Conservation (phyloP, 2,797 vertebrate species). For the Sebastes matsubarae region DNA sequence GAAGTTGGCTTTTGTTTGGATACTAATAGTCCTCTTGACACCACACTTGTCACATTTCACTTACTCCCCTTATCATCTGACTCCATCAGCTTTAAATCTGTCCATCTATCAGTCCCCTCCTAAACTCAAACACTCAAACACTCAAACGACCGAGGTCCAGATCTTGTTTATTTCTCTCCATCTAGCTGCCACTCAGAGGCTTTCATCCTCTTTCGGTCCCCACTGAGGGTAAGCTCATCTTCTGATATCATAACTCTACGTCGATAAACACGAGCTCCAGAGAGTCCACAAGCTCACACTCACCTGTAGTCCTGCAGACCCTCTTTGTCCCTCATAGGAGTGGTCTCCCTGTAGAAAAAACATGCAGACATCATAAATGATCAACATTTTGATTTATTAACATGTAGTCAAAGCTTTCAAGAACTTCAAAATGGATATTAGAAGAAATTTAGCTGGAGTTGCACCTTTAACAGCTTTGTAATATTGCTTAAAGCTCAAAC, state of each 20-base stretch:
- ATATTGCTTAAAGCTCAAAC: background rate
- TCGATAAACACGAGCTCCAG: background rate
- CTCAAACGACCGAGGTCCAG: background rate
- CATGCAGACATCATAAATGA: background rate
- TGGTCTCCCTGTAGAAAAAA: constrained; percentile 82
- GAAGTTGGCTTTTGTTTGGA: constrained; percentile 18
- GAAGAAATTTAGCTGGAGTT: background rate
- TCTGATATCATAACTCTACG: background rate
- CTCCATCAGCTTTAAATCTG: constrained; percentile 34
- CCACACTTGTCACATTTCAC: constrained; percentile 33
- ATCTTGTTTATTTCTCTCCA: constrained; percentile 21
- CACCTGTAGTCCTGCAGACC: constrained; percentile 98
- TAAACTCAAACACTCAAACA: background rate
- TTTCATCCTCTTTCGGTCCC: background rate
- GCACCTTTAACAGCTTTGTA: background rate
- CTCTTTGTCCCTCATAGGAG: constrained; percentile 98
- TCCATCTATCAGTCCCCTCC: constrained; percentile 6
- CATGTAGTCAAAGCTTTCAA: background rate
- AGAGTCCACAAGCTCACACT: constrained; percentile 19
- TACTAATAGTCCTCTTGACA: constrained; percentile 35
- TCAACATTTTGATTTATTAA: background rate
- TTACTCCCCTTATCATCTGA: constrained; percentile 25
- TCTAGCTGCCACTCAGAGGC: constrained; percentile 26
- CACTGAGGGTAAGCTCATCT: background rate
- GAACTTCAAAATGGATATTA: background rate